A percentile compares a stretch with the other conserved stretches of the same genome.
These are phyloP conservation scores for Oxygymnocypris stewartii DNA, from an alignment of 2,113 vertebrate genomes.

Conservation along the genomic window DNA sequence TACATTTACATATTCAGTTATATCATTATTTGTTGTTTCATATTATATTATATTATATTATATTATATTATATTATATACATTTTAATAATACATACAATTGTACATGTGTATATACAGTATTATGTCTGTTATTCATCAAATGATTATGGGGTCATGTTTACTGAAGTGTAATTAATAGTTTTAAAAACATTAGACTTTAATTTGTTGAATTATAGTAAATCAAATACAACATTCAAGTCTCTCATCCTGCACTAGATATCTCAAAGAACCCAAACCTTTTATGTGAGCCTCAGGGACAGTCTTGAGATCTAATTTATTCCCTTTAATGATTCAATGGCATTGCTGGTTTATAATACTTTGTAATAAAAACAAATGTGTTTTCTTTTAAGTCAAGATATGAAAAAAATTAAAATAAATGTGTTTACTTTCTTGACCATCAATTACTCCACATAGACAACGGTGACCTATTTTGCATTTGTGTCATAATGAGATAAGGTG, in stretches of 20 bases:
- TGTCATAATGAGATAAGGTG: constrained; percentile 64
- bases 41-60: too few relatives aligned
- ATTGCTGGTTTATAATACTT: not conserved
- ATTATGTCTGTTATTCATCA: too few relatives aligned
- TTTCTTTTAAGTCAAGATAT: constrained; percentile 18
- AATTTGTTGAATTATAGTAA: constrained; percentile 37
- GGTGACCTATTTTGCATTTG: constrained; percentile 61
- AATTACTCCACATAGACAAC: constrained; percentile 59
- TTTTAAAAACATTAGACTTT: not conserved
- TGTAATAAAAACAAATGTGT: not conserved
- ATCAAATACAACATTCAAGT: not conserved
- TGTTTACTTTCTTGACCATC: constrained; percentile 37
- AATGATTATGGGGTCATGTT: too few relatives aligned
- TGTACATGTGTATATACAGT: too few relatives aligned
- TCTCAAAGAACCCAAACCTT: constrained; percentile 49
- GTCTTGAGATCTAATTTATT: constrained; percentile 52
- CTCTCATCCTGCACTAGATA: constrained; percentile 47
- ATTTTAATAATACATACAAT: too few relatives aligned
- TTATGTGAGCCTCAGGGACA: constrained; percentile 63
- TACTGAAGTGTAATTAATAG: too few relatives aligned
- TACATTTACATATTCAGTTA: too few relatives aligned
- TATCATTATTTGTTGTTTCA: too few relatives aligned
- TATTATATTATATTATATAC: too few relatives aligned
- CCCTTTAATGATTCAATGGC: constrained; percentile 16
- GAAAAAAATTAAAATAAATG: not conserved